These are phyloP conservation scores for Tragopan temminckii DNA, from an alignment of 2,797 vertebrate genomes.

Conservation along the genomic window DNA sequence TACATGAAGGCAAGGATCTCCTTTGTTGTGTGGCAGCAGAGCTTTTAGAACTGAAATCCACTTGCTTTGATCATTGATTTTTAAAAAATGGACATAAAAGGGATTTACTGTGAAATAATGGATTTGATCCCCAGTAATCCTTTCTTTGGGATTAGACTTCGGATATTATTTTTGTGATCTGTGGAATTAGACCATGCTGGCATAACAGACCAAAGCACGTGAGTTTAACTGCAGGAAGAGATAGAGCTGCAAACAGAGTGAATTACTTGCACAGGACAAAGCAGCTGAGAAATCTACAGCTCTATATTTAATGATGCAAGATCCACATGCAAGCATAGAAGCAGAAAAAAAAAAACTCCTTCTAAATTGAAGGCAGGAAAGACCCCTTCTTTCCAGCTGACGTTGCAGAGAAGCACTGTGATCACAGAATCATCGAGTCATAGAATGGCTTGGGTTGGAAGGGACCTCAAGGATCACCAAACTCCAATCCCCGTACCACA, in stretches of 20 bases:
- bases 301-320: slow-evolving; percentile 3
- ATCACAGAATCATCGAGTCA: too few relatives aligned
- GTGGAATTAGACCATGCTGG: slow-evolving; percentile 41
- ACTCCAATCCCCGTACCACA: too few relatives aligned
- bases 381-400: background rate
- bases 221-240: slow-evolving; percentile 46
- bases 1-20: slow-evolving; percentile 33
- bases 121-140: slow-evolving; percentile 50
- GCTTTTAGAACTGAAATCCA: slow-evolving; percentile 24
- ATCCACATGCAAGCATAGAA: background rate
- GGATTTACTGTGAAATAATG: slow-evolving; percentile 53
- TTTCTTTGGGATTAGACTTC: slow-evolving; percentile 54
- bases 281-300: slow-evolving; percentile 44
- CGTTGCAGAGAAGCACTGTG: fast-evolving
- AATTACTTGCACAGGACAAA: slow-evolving; percentile 36
- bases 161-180: slow-evolving; percentile 64
- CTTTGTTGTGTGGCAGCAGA: background rate
- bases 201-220: slow-evolving; percentile 5
- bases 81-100: background rate
- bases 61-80: background rate
- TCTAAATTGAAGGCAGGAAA: background rate
- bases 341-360: fast-evolving
- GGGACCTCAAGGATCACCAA: too few relatives aligned
- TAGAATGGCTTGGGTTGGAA: too few relatives aligned
- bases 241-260: slow-evolving; percentile 10